phyloP scores from a whole-genome alignment of 2,113 vertebrate genomes.

The Pogona vitticeps region DNA sequence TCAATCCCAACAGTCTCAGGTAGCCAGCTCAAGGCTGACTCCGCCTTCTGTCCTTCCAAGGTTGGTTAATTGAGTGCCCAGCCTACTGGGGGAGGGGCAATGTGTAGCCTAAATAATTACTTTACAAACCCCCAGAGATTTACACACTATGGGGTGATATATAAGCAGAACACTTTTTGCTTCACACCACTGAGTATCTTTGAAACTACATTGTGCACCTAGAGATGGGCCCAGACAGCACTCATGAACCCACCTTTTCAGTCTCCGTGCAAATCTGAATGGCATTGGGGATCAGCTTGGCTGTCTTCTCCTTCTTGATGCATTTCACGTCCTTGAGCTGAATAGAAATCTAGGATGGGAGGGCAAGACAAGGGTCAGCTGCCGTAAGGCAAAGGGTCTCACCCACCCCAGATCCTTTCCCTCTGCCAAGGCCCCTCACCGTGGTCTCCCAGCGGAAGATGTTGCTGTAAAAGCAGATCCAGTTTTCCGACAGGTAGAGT shows the following conservation, averaged over 20 bases:
- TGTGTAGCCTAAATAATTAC: no score
- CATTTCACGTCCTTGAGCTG: constrained; percentile 88
- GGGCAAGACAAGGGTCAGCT: not conserved
- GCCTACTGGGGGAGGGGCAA: no score
- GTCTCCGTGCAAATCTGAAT: constrained; percentile 90
- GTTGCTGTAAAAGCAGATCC: constrained; percentile 93
- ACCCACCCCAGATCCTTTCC: not conserved
- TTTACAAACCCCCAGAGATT: no score
- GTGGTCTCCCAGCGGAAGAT: constrained; percentile 95
- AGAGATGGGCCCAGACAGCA: no score
- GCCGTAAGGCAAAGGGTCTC: not conserved
- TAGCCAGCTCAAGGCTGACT: no score
- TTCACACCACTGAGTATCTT: not conserved
- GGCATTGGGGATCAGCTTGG: constrained; percentile 92
- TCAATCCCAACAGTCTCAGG: no score
- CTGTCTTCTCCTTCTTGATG: constrained; percentile 91
- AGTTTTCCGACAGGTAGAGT: constrained; percentile 90
- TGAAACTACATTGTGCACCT: not conserved
- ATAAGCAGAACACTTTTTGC: no score
- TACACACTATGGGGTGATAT: no score
- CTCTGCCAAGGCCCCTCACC: constrained; percentile 63
- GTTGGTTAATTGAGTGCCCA: no score
- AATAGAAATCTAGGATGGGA: constrained; percentile 82
- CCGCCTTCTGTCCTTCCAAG: no score
- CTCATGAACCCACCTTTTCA: constrained; percentile 77